Conservation (phyloP, 2,888 invertebrate species). For the Xylophagus ater region DNA sequence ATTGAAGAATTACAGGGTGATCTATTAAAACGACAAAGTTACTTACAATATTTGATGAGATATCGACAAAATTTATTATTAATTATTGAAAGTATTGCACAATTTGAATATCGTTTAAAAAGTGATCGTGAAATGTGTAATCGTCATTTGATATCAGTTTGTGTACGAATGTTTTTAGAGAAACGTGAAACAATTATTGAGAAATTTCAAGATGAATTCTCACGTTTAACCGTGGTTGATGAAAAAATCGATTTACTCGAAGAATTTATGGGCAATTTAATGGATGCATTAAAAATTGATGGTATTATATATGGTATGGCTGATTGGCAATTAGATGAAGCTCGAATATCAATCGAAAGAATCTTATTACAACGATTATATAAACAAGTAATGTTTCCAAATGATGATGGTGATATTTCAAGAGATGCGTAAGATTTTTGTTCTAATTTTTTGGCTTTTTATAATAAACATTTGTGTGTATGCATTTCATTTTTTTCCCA, state of each 20-base stretch:
- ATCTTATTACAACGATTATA: slow-evolving; percentile 87
- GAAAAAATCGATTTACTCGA: slow-evolving; percentile 86
- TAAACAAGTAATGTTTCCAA: slow-evolving; percentile 87
- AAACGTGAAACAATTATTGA: slow-evolving; percentile 60
- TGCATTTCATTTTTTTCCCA: slow-evolving; percentile 34
- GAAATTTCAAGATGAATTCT: slow-evolving; percentile 70
- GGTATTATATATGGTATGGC: slow-evolving; percentile 58
- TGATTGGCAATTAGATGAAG: slow-evolving; percentile 56
- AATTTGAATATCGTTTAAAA: slow-evolving; percentile 48
- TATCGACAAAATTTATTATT: slow-evolving; percentile 70
- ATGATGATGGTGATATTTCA: slow-evolving; percentile 88
- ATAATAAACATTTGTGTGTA: neutral
- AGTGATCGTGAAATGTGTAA: slow-evolving; percentile 61
- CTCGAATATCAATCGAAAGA: slow-evolving; percentile 75
- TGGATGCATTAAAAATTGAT: slow-evolving; percentile 57
- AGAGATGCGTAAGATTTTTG: slow-evolving; percentile 64
- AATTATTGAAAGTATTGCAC: slow-evolving; percentile 59
- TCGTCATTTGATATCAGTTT: slow-evolving; percentile 60
- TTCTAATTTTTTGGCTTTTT: slow-evolving; percentile 4
- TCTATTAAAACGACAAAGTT: slow-evolving; percentile 62
- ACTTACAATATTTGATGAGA: slow-evolving; percentile 69
- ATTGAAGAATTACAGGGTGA: slow-evolving; percentile 65
- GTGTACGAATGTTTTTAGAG: slow-evolving; percentile 71
- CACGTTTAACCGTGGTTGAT: slow-evolving; percentile 67
- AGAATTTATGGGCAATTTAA: slow-evolving; percentile 61